Percentiles rank a stretch among this genome's conserved stretches.
Conservation (phyloP, 2,888 invertebrate genomes). For the Operophtera brumata region DNA sequence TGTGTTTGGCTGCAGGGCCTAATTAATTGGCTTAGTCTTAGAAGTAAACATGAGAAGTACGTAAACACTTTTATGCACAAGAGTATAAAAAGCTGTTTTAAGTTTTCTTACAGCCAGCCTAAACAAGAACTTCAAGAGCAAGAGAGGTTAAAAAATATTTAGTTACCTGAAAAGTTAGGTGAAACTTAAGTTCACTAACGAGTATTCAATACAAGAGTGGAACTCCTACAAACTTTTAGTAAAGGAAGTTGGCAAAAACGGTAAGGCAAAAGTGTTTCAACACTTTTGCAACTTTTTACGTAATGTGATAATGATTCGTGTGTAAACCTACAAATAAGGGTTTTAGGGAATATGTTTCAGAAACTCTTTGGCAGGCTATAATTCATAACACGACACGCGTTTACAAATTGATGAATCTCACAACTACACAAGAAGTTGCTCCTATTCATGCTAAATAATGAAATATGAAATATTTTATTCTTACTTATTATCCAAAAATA, state of each 20-base stretch:
- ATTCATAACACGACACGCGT: not conserved
- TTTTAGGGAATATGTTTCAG: not conserved
- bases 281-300: slow-evolving; percentile 11
- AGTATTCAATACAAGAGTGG: slow-evolving; percentile 38
- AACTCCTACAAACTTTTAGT: slow-evolving; percentile 37
- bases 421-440: not conserved
- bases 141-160: not conserved
- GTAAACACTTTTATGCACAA: too few relatives aligned
- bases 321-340: not conserved
- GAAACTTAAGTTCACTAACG: slow-evolving; percentile 34
- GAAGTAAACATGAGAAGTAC: too few relatives aligned
- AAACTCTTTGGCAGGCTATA: not conserved
- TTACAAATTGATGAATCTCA: not conserved
- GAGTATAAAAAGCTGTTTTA: too few relatives aligned
- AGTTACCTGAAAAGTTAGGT: not conserved
- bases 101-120: too few relatives aligned
- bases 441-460: not conserved
- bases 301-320: slow-evolving; percentile 19
- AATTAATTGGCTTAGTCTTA: too few relatives aligned
- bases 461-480: too few relatives aligned
- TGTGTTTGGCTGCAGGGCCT: too few relatives aligned
- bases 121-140: too few relatives aligned
- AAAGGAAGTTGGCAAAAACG: slow-evolving; percentile 33
- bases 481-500: too few relatives aligned
- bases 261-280: slow-evolving; percentile 10